Conservation (phyloP, 2,888 invertebrate species). For the Pristionchus arcanus region DNA sequence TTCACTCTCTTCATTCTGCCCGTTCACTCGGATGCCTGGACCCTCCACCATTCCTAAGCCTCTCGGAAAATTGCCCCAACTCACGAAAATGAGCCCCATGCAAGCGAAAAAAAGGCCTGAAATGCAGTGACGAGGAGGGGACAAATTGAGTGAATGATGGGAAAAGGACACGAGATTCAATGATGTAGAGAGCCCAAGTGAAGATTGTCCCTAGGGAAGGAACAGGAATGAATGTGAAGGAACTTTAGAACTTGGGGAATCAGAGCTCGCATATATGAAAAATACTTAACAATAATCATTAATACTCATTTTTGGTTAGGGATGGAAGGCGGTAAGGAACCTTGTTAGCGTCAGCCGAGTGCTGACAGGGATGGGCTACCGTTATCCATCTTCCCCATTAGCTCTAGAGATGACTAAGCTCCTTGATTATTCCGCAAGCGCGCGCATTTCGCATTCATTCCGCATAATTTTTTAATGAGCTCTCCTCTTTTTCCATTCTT, state of each 20-base stretch:
- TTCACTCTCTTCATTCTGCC: not conserved
- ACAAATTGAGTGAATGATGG: not conserved
- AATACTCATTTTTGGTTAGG: too few relatives aligned
- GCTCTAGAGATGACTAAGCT: not conserved
- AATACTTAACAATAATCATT: too few relatives aligned
- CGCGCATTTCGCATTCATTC: constrained; percentile 4
- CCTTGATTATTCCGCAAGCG: not conserved
- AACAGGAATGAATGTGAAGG: not conserved
- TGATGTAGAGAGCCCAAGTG: not conserved
- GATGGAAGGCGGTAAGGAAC: too few relatives aligned
- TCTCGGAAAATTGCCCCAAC: not conserved
- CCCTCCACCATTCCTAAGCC: not conserved
- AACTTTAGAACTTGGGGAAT: too few relatives aligned
- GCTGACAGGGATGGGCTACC: too few relatives aligned
- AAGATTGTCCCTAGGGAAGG: not conserved
- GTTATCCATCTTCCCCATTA: too few relatives aligned
- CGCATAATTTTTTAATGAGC: not conserved
- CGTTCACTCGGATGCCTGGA: not conserved
- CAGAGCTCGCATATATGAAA: too few relatives aligned
- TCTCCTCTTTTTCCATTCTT: not conserved
- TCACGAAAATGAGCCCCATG: constrained; percentile 2
- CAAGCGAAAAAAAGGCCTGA: not conserved
- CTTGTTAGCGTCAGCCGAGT: too few relatives aligned
- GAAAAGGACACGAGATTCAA: not conserved
- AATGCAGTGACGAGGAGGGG: not conserved